phyloP scores from a whole-genome alignment of 2,113 vertebrate genomes.

The Planiliza haematocheilus region DNA sequence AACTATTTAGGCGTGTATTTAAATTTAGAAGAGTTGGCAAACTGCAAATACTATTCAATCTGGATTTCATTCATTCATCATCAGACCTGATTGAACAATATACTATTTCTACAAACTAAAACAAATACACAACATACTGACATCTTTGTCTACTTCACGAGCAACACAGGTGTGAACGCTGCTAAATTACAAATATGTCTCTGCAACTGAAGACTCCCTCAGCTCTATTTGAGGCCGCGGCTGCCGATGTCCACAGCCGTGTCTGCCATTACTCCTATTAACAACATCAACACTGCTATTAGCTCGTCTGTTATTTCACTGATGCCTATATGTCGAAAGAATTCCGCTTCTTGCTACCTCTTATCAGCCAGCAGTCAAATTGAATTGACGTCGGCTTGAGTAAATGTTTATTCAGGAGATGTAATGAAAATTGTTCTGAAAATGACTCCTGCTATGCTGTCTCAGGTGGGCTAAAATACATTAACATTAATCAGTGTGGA shows the following conservation, averaged over 20 bases:
- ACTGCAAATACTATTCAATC: conserved; percentile 32
- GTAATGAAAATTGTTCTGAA: conserved; percentile 76
- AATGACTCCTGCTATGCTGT: conserved; percentile 72
- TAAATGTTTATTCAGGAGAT: conserved; percentile 77
- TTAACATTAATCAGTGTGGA: conserved; percentile 77
- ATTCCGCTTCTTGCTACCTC: conserved; percentile 65
- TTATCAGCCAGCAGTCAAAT: conserved; percentile 75
- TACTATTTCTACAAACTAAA: conserved; percentile 38
- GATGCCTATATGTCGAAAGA: conserved; percentile 63
- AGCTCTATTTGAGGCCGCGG: conserved; percentile 43
- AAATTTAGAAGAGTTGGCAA: conserved; percentile 46
- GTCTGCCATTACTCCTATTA: conserved; percentile 71
- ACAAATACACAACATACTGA: conserved; percentile 58
- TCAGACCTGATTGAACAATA: conserved; percentile 41
- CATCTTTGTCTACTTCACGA: conserved; percentile 48
- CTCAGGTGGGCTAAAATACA: conserved; percentile 72
- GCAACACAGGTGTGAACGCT: conserved; percentile 58
- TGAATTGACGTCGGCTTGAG: conserved; percentile 76
- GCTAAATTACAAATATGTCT: conserved; percentile 58
- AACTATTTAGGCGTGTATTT: conserved; percentile 59
- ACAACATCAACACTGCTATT: conserved; percentile 73
- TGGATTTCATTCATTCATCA: conserved; percentile 38
- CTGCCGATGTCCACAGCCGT: conserved; percentile 54
- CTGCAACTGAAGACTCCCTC: conserved; percentile 74
- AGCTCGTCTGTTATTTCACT: conserved; percentile 72